phyloP scores from a whole-genome alignment of 2,113 vertebrate genomes.

The Malurus cyaneus region DNA sequence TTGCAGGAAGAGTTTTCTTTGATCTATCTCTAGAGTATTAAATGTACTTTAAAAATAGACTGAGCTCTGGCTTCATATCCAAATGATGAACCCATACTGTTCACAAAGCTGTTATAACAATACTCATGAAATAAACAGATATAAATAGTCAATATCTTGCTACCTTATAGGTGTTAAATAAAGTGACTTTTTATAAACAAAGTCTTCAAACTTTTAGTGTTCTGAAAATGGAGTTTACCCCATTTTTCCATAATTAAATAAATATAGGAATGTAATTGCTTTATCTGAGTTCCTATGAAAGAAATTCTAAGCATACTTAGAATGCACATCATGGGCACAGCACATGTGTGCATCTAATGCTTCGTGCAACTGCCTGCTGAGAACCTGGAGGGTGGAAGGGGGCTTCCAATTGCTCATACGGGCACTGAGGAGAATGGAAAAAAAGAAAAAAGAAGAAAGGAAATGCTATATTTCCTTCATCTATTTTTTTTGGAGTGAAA shows the following conservation, averaged over 20 bases:
- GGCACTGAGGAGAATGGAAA: not conserved
- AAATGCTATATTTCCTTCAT: not conserved
- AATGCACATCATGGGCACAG: not conserved
- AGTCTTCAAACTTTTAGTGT: not conserved
- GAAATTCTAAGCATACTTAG: not conserved
- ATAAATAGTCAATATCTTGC: constrained; percentile 7
- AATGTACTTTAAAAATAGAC: constrained; percentile 15
- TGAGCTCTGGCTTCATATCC: not conserved
- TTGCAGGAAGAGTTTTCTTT: constrained; percentile 10
- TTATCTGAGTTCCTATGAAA: not conserved
- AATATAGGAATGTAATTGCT: not conserved
- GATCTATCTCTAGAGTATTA: constrained; percentile 17
- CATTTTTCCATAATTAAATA: not conserved
- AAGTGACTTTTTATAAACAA: not conserved
- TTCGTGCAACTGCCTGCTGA: not conserved
- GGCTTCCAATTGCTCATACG: not conserved
- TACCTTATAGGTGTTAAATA: not conserved
- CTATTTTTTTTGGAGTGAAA: not conserved
- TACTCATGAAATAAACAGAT: not conserved
- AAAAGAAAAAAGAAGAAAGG: not conserved
- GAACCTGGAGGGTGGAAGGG: not conserved
- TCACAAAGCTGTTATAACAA: not conserved
- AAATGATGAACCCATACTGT: not conserved
- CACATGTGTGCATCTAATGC: not conserved
- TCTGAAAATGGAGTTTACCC: not conserved